Evolutionary conservation across 2,888 invertebrate species (phyloP), one percentile per base, ranked within the genome.

Genomic region (Acanthosoma haemorrhoidale): DNA sequence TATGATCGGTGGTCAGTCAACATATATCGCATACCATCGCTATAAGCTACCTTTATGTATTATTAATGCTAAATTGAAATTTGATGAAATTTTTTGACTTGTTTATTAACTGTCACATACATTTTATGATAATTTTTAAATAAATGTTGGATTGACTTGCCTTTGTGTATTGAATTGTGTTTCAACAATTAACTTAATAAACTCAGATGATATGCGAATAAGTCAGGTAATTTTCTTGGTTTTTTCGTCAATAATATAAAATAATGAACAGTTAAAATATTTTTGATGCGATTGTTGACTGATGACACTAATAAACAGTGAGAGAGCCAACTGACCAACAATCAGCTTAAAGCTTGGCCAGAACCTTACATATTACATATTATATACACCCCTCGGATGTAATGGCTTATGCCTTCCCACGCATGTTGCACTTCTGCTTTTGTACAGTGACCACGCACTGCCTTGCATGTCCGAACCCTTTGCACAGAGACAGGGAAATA

Each of bases 241-340:
- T n/a, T n/a, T n/a, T n/a, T n/a, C n/a, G n/a, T n/a, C n/a, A n/a
- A n/a, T n/a, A n/a, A n/a, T n/a, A n/a, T n/a, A n/a, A n/a, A n/a
- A n/a, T n/a, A n/a, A n/a, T n/a, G n/a, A n/a, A n/a, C n/a, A n/a
- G n/a, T n/a, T n/a, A n/a, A 25, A 3, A 51, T 51, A 51, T 51
- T 6, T n/a, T 43, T 43, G 15, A 25, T 6, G 51, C 21, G 25
- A 51, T 25, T 21, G 5, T n/a, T 5, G 13, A 11, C 25, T 51
- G 51, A 51, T 25, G n/a, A n/a, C 51, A 51, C 51, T n/a, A n/a
- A n/a, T n/a, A n/a, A 25, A 25, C 25, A 51, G 36, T 29, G 13
- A 58, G 41, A 38, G 64, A 64, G 64, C 64, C 64, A 21, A 41
- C 64, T 64, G 64, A 64, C 64, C 64, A 64, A 64, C 39, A n/a